phyloP scores from a whole-genome alignment of 2,888 invertebrate genomes.

The Tachina fera region DNA sequence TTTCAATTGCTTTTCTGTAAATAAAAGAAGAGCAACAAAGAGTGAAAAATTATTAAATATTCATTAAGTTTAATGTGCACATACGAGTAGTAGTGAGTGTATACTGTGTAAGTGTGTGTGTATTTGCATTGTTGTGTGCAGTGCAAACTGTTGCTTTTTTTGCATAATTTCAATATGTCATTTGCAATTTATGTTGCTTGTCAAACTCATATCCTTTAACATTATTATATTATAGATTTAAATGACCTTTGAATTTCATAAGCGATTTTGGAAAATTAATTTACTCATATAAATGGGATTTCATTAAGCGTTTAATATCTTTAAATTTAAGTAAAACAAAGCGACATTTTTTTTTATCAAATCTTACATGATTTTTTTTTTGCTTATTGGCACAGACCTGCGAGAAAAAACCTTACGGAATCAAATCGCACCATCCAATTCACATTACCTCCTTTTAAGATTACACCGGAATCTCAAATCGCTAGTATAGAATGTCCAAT shows the following conservation, averaged over 20 bases:
- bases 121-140: background rate
- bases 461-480: too few species aligned
- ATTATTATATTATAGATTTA: constrained; percentile 17
- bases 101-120: background rate
- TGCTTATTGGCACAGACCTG: too few species aligned
- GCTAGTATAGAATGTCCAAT: too few species aligned
- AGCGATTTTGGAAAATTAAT: too few species aligned
- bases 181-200: constrained; percentile 12
- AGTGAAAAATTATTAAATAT: background rate
- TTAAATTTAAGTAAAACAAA: too few species aligned
- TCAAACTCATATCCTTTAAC: constrained; percentile 10
- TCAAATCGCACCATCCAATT: too few species aligned
- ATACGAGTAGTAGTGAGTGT: background rate
- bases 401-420: too few species aligned
- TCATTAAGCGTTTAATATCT: too few species aligned
- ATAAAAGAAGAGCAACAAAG: constrained; percentile 12
- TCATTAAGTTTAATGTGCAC: background rate
- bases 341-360: too few species aligned
- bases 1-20: constrained; percentile 37
- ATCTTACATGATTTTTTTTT: too few species aligned
- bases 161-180: constrained; percentile 15
- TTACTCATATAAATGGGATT: too few species aligned
- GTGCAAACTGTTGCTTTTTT: background rate
- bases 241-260: background rate
- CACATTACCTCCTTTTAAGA: too few species aligned